phyloP scores from a whole-genome alignment of 2,113 vertebrate genomes.

The Canis aureus region DNA sequence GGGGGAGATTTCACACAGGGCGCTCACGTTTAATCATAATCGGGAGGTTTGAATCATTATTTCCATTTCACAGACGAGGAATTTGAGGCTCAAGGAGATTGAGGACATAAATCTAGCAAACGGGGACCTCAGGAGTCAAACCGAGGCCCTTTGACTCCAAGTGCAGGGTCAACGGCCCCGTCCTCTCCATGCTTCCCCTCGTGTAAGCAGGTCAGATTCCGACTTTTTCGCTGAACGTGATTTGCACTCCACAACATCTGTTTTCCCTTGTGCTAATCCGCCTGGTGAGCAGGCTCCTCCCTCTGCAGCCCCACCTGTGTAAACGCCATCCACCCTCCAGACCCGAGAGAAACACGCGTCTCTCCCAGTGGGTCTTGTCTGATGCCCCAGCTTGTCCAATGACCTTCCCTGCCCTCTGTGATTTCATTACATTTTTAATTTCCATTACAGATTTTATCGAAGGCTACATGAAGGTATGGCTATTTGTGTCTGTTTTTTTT shows the following conservation, averaged over 20 bases:
- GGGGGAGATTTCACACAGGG: neutral
- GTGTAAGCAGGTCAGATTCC: neutral
- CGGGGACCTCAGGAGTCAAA: slow-evolving; percentile 25
- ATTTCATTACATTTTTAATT: slow-evolving; percentile 24
- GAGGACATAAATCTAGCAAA: slow-evolving; percentile 60
- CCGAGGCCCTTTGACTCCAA: neutral
- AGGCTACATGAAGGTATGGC: neutral
- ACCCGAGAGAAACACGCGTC: neutral
- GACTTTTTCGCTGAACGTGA: slow-evolving; percentile 46
- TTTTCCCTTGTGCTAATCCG: slow-evolving; percentile 59
- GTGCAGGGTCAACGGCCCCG: neutral
- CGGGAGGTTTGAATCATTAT: neutral
- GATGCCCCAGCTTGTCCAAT: neutral
- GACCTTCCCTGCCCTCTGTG: neutral
- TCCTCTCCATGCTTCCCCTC: neutral
- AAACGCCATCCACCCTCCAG: neutral
- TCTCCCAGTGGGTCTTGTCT: neutral
- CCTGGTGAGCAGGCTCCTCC: neutral
- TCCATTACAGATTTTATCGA: slow-evolving; percentile 25
- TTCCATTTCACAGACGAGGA: neutral
- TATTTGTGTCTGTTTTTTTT: neutral
- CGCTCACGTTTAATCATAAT: neutral
- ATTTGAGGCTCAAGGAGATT: neutral
- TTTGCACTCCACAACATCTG: slow-evolving; percentile 66
- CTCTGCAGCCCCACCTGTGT: neutral